Evolutionary conservation across 2,888 invertebrate genomes (phyloP), one percentile per base, ranked within the genome.

Genomic region (Aspidiotus destructor): DNA sequence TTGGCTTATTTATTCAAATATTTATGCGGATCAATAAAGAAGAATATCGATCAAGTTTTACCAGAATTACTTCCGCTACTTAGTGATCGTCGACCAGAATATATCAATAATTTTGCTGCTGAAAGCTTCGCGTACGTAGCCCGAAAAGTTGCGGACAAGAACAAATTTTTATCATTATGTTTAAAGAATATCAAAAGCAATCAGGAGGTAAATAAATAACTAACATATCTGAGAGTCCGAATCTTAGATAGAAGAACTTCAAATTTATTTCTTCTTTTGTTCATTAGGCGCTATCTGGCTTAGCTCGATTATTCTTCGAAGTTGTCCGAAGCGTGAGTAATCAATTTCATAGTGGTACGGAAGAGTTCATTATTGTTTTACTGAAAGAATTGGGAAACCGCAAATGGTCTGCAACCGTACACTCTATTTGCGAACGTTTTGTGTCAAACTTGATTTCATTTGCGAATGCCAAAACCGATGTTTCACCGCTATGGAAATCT

Each of bases 71-170:
- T 90, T 48, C 90, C 92, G 0, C 78, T 96, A 7, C 77, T 96
- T 52, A 86, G 87, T 73, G 86, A 86, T 64, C 80, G 81, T n/a
- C 85, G 86, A 74, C 89, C 91, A 40, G 84, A 85, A 71, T 92
- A 94, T 76, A 86, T 97, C 28, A 87, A 89, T 73, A 88, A 88
- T 75, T 98, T 97, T 83, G 94, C 96, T 7, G 92, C 94, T 0
- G 95, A 97, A 79, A 91, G 94, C 78, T 96, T 97, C 81, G 89
- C 96, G 0, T 97, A 93, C 81, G 87, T 98, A 1, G 89, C 93
- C 5, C 82, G 96, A 72, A 92, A 92, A 81, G 86, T 92, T 11
- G 86, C 85, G 73, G 89, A 94, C 74, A 88, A 86, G 74, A 82
- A 84, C 42, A 83, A 83, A 63, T 87, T 95, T 76, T 77, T 94